Percentiles rank a stretch among this genome's conserved stretches.
These are phyloP conservation scores for Aphrocallistes beatrix DNA, from an alignment of 37 sponge, comb jelly and placozoan genomes.

Conservation along the genomic window DNA sequence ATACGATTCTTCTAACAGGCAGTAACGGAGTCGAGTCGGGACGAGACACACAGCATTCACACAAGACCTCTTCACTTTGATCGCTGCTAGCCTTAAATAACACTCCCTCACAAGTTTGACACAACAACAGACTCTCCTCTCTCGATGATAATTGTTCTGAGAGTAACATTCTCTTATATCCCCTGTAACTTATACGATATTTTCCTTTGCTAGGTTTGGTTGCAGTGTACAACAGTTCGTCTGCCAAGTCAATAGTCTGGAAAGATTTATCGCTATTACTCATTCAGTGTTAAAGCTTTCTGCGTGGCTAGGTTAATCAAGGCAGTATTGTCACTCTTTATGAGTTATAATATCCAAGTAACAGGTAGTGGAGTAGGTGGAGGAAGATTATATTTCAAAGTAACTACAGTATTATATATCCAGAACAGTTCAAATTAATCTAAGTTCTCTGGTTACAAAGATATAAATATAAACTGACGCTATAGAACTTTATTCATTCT, in stretches of 20 bases:
- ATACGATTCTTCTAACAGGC: neutral
- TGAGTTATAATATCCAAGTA: too few species aligned
- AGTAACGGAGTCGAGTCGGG: neutral
- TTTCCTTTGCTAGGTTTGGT: neutral
- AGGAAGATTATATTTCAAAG: too few species aligned
- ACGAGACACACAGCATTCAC: neutral
- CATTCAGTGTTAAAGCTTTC: too few species aligned
- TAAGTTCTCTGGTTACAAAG: too few species aligned
- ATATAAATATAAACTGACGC: too few species aligned
- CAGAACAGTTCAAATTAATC: too few species aligned
- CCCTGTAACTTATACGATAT: neutral
- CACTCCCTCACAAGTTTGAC: neutral
- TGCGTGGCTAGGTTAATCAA: too few species aligned
- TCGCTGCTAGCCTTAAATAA: neutral
- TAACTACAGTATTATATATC: too few species aligned
- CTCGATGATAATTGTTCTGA: neutral
- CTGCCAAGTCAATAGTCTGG: neutral
- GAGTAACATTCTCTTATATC: neutral
- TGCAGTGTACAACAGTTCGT: neutral
- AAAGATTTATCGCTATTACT: neutral
- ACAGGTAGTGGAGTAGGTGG: too few species aligned
- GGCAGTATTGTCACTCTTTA: too few species aligned
- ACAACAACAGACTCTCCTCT: neutral
- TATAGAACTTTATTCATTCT: too few species aligned
- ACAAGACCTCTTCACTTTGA: neutral